phyloP scores from a whole-genome alignment of 2,888 invertebrate genomes.

The Callinectes sapidus region DNA sequence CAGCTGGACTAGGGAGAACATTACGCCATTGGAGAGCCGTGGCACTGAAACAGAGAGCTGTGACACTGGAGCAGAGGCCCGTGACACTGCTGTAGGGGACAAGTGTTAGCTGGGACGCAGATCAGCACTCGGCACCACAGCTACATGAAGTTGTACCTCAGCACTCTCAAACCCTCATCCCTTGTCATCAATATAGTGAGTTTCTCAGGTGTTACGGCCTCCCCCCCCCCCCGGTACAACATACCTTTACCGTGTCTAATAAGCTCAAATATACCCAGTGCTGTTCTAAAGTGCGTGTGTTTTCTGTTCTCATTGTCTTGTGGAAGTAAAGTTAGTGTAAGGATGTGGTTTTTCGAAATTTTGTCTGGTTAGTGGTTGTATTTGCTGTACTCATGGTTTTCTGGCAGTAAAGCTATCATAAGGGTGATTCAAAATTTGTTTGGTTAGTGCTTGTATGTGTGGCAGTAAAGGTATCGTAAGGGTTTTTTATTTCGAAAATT shows the following conservation, averaged over 20 bases:
- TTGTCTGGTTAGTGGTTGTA: not conserved
- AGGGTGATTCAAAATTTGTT: no score
- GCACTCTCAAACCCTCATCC: not conserved
- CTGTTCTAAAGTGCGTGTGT: not conserved
- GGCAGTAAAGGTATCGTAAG: not conserved
- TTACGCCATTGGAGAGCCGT: no score
- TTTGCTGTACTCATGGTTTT: not conserved
- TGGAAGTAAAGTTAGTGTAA: not conserved
- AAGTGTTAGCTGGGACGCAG: not conserved
- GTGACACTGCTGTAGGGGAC: not conserved
- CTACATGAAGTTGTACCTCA: not conserved
- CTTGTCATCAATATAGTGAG: slow-evolving; percentile 35
- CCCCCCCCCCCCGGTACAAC: no score
- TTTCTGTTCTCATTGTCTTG: not conserved
- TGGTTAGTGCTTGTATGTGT: no score
- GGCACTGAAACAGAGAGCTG: no score
- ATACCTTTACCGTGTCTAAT: not conserved
- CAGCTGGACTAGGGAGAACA: no score
- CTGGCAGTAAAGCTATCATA: not conserved
- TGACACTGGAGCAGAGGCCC: no score
- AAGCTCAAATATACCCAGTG: not conserved
- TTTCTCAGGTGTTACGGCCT: not conserved
- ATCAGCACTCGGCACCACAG: not conserved
- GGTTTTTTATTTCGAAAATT: not conserved
- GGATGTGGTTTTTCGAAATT: not conserved